Evolutionary conservation across 2,888 invertebrate species (phyloP).

Genomic region (Euplagia quadripunctaria): DNA sequence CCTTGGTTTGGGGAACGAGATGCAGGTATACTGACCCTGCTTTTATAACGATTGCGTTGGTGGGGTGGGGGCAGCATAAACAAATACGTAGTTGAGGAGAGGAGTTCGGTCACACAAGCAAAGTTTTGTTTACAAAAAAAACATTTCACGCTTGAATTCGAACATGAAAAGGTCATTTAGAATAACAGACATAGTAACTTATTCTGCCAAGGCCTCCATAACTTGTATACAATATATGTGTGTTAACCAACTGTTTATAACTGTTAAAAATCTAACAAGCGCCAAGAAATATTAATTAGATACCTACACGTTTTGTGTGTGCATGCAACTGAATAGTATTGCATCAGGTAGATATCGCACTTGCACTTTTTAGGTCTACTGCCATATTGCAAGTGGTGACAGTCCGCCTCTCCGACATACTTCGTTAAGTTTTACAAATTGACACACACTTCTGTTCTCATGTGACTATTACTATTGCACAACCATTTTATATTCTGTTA

Average conservation of each 20-base stretch:
- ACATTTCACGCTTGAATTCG: background rate
- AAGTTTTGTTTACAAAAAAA: background rate
- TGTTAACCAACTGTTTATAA: background rate
- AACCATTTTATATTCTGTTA: background rate
- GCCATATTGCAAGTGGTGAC: background rate
- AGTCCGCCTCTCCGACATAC: slow-evolving; percentile 3
- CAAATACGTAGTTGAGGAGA: too few relatives aligned
- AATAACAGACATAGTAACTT: background rate
- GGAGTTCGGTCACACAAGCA: too few relatives aligned
- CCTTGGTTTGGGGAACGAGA: too few relatives aligned
- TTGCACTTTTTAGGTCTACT: background rate
- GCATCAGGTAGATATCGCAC: background rate
- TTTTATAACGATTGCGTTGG: too few relatives aligned
- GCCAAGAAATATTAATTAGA: background rate
- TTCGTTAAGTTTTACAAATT: slow-evolving; percentile 13
- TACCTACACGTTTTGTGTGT: background rate
- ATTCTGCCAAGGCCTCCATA: background rate
- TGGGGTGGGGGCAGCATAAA: too few relatives aligned
- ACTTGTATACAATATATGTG: background rate
- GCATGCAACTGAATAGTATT: background rate
- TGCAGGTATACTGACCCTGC: too few relatives aligned
- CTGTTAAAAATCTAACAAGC: background rate
- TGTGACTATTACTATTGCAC: background rate
- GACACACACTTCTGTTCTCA: background rate
- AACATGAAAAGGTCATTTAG: background rate